A percentile compares a stretch with the other conserved stretches of the same genome.
Conservation (phyloP, 2,113 vertebrate genomes). For the Hystrix cristata region DNA sequence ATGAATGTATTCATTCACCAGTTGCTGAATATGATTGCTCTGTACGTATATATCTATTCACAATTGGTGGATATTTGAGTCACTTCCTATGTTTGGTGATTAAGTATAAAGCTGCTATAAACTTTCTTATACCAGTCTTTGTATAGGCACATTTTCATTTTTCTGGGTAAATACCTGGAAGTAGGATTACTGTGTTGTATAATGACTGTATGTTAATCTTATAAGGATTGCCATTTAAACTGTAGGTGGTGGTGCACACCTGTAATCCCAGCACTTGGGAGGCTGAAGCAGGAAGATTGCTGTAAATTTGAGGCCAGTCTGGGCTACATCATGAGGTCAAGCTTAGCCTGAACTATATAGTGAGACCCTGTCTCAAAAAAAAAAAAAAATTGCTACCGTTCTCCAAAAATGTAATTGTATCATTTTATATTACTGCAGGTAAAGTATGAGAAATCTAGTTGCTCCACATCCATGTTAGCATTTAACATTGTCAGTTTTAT, state of each 20-base stretch:
- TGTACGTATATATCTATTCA: background rate
- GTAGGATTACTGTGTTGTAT: background rate
- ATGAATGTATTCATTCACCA: background rate
- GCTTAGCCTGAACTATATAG: background rate
- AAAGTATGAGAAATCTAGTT: background rate
- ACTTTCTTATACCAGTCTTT: background rate
- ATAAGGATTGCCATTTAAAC: background rate
- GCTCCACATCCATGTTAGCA: background rate
- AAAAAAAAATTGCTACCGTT: background rate
- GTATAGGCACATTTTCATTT: background rate
- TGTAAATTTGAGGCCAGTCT: background rate
- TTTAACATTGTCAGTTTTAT: background rate
- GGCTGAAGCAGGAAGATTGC: background rate
- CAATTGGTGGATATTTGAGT: background rate
- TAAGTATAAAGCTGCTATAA: constrained; percentile 10
- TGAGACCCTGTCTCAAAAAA: too few species aligned
- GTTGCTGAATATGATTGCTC: background rate
- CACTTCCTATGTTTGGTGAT: background rate
- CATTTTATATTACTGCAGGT: background rate
- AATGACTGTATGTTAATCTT: background rate
- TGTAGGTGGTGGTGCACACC: background rate
- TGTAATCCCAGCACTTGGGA: background rate
- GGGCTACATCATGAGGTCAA: background rate
- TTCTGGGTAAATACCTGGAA: background rate
- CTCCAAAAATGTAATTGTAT: background rate